phyloP scores from a whole-genome alignment of 35 echinoderm and acorn worm species.

The Heliocidaris tuberculata region DNA sequence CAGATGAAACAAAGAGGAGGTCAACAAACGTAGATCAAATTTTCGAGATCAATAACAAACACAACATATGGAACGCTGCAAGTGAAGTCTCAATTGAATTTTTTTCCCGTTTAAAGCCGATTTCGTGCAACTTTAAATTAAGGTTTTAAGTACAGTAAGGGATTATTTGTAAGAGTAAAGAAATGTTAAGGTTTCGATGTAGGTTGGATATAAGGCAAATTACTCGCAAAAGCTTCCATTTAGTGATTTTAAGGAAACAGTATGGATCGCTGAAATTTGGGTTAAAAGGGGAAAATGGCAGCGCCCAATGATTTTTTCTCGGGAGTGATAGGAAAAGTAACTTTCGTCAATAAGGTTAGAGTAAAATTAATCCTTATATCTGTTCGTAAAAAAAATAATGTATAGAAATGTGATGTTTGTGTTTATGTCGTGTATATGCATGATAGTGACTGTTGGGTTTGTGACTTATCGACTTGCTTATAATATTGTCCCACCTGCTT shows the following conservation, averaged over 20 bases:
- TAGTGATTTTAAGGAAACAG: too few species aligned
- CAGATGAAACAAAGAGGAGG: neutral
- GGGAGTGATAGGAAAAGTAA: neutral
- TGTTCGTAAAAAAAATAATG: neutral
- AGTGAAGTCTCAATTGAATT: neutral
- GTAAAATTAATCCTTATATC: neutral
- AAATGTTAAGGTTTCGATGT: too few species aligned
- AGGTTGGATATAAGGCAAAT: too few species aligned
- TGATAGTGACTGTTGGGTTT: neutral
- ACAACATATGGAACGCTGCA: neutral
- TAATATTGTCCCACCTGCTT: neutral
- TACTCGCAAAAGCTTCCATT: too few species aligned
- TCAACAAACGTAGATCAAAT: neutral
- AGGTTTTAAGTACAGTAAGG: too few species aligned
- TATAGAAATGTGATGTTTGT: neutral
- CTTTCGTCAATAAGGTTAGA: constrained; percentile 36
- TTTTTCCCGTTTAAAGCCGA: too few species aligned
- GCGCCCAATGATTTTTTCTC: constrained; percentile 13
- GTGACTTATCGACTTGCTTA: neutral
- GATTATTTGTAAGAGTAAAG: too few species aligned
- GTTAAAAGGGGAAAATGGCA: neutral
- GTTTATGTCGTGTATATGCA: neutral
- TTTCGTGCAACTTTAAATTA: too few species aligned
- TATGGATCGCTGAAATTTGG: neutral
- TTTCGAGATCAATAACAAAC: neutral